A percentile compares a stretch with the other conserved stretches of the same genome.
These are phyloP conservation scores for Apodemia duryi DNA, from an alignment of 2,888 invertebrate species.

Conservation along the genomic window DNA sequence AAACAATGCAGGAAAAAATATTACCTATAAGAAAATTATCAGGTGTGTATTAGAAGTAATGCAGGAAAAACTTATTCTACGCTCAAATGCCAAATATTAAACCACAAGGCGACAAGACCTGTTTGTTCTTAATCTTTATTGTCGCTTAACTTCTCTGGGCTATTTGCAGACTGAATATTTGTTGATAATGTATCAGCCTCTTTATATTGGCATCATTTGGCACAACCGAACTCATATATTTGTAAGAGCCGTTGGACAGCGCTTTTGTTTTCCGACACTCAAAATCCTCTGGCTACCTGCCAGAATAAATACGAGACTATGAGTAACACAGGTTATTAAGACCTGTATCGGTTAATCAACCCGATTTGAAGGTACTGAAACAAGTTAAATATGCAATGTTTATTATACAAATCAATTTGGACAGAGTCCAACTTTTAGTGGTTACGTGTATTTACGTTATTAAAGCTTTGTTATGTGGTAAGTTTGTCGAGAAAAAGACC, in stretches of 20 bases:
- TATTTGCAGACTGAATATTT: not conserved
- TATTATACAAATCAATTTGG: slow-evolving; percentile 33
- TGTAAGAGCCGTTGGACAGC: slow-evolving; percentile 47
- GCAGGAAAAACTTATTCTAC: no score
- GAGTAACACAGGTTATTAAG: slow-evolving; percentile 60
- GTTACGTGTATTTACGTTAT: slow-evolving; percentile 1
- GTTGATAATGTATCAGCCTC: slow-evolving; percentile 10
- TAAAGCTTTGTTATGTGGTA: slow-evolving; percentile 1
- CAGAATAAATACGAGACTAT: slow-evolving; percentile 64
- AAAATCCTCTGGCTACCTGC: slow-evolving; percentile 51
- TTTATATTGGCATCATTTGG: slow-evolving; percentile 4
- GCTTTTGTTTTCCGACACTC: slow-evolving; percentile 43
- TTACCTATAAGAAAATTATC: no score
- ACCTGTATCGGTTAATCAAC: slow-evolving; percentile 73
- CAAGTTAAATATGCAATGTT: slow-evolving; percentile 20
- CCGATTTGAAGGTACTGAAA: slow-evolving; percentile 55
- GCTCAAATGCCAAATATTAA: no score
- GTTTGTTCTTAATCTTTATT: not conserved
- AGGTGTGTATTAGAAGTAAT: no score
- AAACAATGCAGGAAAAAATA: no score
- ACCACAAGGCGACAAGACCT: not conserved
- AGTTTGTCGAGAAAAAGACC: not conserved
- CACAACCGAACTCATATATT: slow-evolving; percentile 43
- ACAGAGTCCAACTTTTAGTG: slow-evolving; percentile 25
- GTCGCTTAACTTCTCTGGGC: not conserved